Base-by-base conservation (phyloP, 1,140 invertebrate genomes). In the Brachionus rubens region DNA sequence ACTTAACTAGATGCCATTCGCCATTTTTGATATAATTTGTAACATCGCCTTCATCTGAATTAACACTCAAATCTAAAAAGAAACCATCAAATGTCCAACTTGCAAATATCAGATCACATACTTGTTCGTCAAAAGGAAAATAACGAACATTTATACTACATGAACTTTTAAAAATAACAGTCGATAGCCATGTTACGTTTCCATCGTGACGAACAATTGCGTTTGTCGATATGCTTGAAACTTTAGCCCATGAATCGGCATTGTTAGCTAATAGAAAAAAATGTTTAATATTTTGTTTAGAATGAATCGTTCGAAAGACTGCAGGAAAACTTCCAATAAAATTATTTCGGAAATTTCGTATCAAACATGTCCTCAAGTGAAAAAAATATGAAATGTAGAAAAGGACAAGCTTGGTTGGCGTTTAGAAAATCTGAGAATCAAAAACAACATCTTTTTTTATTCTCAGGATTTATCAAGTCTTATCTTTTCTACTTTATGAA, bases 61-160 rank as follows among this genome's bases (percentile, higher is more conserved):
- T 6, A 79, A 54, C 16, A 77, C 79, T 78, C 78, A 76, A 9
- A 21, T 76, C 56, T 6, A 76, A 26, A 21, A 81, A 68, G 79
- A 40, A 30, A 80, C 77, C 81, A 84, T 86, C 81, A 40, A 33
- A 78, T 9, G 56, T 68, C 70, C 75, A 78, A 56, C 41, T 48
- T 12, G 65, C 48, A 24, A 68, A 67, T 33, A 47, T 50, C 36
- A 78, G 21, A 5, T 68, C 30, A 47, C 65, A 76, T 12, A 97
- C 3, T 96, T 95, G 79, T 98, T 84, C 78, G 75, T 98, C 86
- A 77, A 87, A 87, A 9, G 86, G 86, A 78, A 87, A 87, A 78
- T 86, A 85, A 62, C 81, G 80, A 16, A 87, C 86, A 78, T 87
- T 82, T 30, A 86, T 81, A 9, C 83, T 83, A 79, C 86, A 87